phyloP scores from a whole-genome alignment of 2,113 vertebrate species.

The Chaetorhynchus papuensis region DNA sequence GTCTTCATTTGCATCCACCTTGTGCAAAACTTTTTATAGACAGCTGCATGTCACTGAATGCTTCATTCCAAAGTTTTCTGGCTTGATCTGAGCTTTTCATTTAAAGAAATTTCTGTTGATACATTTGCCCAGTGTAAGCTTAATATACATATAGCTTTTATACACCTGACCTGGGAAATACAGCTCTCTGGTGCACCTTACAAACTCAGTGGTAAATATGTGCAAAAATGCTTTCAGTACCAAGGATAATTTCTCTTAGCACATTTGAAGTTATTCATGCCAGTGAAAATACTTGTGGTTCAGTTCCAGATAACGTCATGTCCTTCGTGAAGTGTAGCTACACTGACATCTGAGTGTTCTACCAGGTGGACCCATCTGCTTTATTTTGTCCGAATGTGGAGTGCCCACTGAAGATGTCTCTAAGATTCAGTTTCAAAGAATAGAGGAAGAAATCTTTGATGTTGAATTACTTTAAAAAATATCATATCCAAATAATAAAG shows the following conservation, averaged over 20 bases:
- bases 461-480: not conserved
- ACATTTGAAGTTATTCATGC: not conserved
- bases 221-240: not conserved
- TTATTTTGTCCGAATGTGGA: not conserved
- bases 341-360: not conserved
- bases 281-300: not conserved
- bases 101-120: not conserved
- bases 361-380: fast-evolving
- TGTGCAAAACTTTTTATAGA: not conserved
- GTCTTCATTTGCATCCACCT: not conserved
- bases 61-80: not conserved
- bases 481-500: not conserved
- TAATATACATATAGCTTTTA: not conserved
- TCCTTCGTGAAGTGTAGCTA: not conserved
- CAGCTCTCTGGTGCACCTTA: not conserved
- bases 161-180: not conserved
- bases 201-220: not conserved
- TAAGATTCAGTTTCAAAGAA: not conserved
- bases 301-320: not conserved
- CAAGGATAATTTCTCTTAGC: not conserved
- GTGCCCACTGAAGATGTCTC: not conserved
- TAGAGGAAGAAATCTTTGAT: not conserved
- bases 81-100: not conserved
- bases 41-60: not conserved
- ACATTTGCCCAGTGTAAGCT: not conserved